Evolutionary conservation across 1,140 invertebrate genomes (phyloP).

Genomic region (Drosophila elegans): DNA sequence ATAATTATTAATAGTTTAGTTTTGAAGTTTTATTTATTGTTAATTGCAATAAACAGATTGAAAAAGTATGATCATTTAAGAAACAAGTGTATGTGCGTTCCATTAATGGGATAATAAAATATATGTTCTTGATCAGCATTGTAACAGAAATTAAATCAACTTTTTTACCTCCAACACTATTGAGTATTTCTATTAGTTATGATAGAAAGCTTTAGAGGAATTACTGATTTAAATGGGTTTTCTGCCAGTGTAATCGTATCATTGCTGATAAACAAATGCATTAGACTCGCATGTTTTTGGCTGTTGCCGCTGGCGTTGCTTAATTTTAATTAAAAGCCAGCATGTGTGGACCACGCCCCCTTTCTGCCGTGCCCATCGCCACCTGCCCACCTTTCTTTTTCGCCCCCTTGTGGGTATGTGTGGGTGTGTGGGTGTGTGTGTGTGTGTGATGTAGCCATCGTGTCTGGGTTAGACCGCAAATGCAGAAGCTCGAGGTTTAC

Average conservation of each 20-base stretch:
- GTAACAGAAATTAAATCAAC: no score
- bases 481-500: slow-evolving; percentile 34
- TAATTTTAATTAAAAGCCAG: slow-evolving; percentile 67
- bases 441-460: slow-evolving; percentile 8
- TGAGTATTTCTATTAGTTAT: no score
- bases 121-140: no score
- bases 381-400: background rate
- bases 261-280: slow-evolving; percentile 24
- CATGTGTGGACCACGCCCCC: slow-evolving; percentile 1
- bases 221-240: background rate
- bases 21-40: no score
- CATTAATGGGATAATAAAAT: no score
- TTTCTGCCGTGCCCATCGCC: background rate
- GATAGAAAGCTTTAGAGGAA: no score
- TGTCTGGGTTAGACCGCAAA: slow-evolving; percentile 37
- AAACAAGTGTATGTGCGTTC: no score
- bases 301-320: slow-evolving; percentile 29
- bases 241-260: background rate
- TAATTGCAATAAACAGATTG: no score
- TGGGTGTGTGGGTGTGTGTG: slow-evolving; percentile 1
- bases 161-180: no score
- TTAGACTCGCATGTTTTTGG: slow-evolving; percentile 34
- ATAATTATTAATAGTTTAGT: no score
- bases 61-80: no score
- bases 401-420: background rate